A percentile compares a stretch with the other conserved stretches of the same genome.
phyloP scores from a whole-genome alignment of 2,797 vertebrate genomes.

The Rhynchotus rufescens region DNA sequence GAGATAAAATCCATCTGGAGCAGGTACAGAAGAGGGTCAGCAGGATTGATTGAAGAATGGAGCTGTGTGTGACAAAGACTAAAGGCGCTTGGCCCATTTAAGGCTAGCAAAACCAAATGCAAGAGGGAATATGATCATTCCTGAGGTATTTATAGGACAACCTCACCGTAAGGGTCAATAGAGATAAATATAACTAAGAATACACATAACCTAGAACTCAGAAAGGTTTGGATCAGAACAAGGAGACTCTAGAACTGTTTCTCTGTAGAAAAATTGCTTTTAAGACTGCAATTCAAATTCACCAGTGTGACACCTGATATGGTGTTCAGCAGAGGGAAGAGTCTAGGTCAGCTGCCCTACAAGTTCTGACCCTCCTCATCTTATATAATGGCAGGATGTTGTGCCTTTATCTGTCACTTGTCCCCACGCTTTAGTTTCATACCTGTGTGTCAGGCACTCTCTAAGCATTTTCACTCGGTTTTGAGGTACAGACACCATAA shows the following conservation, averaged over 20 bases:
- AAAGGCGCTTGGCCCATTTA: conserved; percentile 59
- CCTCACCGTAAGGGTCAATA: background rate
- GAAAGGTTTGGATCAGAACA: background rate
- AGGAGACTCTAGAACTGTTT: conserved; percentile 13
- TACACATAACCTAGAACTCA: conserved; percentile 38
- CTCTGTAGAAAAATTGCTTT: background rate
- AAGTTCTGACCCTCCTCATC: background rate
- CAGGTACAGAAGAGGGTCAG: conserved; percentile 33
- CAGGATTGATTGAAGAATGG: background rate
- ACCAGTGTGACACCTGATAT: rapidly evolving
- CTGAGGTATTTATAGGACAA: conserved; percentile 58
- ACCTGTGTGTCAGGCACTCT: background rate
- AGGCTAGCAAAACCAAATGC: conserved; percentile 39
- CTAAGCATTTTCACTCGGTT: conserved; percentile 2
- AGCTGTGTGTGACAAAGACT: background rate
- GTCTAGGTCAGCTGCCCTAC: background rate
- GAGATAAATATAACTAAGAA: conserved; percentile 55
- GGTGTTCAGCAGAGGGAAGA: background rate
- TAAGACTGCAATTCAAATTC: conserved; percentile 37
- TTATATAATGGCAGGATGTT: background rate
- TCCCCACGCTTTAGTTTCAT: background rate
- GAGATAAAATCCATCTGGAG: conserved; percentile 42
- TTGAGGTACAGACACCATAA: conserved; percentile 10
- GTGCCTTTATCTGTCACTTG: background rate
- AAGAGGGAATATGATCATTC: conserved; percentile 51